Evolutionary conservation across 2,888 invertebrate species (phyloP).

Genomic region (Trissoscelio sp.): DNA sequence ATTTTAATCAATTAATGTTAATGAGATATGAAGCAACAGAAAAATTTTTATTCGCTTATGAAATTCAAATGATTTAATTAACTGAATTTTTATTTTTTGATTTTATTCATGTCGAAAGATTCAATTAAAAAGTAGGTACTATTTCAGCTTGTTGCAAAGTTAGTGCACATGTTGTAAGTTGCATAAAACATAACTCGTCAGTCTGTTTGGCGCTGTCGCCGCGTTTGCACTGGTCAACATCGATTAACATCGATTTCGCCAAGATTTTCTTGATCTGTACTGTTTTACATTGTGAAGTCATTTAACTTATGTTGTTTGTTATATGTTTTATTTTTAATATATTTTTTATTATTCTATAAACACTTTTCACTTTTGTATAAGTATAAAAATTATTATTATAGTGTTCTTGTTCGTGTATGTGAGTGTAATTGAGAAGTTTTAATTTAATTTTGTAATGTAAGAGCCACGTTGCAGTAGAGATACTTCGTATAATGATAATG

Average conservation of each 20-base stretch:
- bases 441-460: not conserved
- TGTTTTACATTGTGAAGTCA: not conserved
- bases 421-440: not conserved
- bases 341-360: not conserved
- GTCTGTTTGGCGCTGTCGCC: constrained; percentile 45
- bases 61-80: constrained; percentile 21
- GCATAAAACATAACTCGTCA: constrained; percentile 39
- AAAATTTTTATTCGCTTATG: no score
- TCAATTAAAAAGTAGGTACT: constrained; percentile 35
- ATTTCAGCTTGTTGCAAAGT: constrained; percentile 50
- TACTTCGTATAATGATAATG: constrained; percentile 1
- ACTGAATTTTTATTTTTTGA: no score
- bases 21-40: no score
- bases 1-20: no score
- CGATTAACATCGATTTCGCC: constrained; percentile 35
- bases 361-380: no score
- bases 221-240: constrained; percentile 46
- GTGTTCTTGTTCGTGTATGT: not conserved
- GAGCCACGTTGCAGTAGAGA: not conserved
- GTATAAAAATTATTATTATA: no score
- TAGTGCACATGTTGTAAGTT: constrained; percentile 54
- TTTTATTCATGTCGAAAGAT: constrained; percentile 31
- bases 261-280: not conserved
- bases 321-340: not conserved
- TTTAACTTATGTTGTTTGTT: not conserved